Evolutionary conservation across 2,888 invertebrate species (phyloP).

Genomic region (Metalampra italica): DNA sequence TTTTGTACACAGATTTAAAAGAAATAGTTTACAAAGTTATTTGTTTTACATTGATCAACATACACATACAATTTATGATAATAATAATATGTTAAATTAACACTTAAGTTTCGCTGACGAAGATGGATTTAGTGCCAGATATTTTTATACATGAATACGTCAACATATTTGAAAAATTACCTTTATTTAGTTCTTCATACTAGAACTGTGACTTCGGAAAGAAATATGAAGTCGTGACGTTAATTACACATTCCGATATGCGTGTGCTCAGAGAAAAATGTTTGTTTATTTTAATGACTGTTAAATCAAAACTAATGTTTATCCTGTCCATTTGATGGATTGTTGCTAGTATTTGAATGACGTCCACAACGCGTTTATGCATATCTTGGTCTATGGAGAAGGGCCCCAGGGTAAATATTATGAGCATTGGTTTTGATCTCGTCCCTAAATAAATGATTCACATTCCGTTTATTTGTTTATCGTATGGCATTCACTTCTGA

Average conservation of each 20-base stretch:
- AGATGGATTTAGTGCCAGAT: too few relatives aligned
- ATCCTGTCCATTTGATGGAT: conserved; percentile 59
- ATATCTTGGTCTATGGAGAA: conserved; percentile 21
- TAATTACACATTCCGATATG: conserved; percentile 46
- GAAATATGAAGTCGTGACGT: conserved; percentile 54
- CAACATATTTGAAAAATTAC: conserved; percentile 28
- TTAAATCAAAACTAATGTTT: conserved; percentile 61
- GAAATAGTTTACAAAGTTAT: too few relatives aligned
- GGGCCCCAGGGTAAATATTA: conserved; percentile 31
- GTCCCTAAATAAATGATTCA: conserved; percentile 6
- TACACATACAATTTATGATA: too few relatives aligned
- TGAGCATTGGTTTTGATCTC: neutral
- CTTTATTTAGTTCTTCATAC: conserved; percentile 14
- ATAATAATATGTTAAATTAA: too few relatives aligned
- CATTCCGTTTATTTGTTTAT: too few relatives aligned
- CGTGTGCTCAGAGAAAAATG: conserved; percentile 38
- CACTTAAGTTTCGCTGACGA: too few relatives aligned
- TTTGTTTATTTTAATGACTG: conserved; percentile 61
- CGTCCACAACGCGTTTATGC: conserved; percentile 22
- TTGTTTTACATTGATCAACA: too few relatives aligned
- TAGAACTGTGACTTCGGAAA: conserved; percentile 21
- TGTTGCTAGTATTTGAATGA: conserved; percentile 40
- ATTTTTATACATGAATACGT: conserved; percentile 8
- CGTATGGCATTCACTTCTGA: too few relatives aligned
- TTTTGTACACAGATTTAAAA: too few relatives aligned